phyloP scores from a whole-genome alignment of 30 jellyfish, hydroid and myxozoan genomes.

The Clytia hemisphaerica region DNA sequence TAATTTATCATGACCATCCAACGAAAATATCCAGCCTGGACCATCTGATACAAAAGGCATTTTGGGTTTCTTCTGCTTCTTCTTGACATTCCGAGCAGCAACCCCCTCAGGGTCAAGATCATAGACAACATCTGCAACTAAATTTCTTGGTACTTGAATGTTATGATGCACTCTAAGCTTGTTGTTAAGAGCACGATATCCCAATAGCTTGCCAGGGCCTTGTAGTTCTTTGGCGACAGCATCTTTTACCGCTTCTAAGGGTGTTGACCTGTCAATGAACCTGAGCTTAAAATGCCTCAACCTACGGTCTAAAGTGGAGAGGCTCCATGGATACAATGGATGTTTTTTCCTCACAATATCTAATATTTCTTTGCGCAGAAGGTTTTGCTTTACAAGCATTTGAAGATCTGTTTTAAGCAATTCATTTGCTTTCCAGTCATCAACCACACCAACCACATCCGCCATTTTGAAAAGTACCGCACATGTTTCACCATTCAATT shows the following conservation, averaged over 20 bases:
- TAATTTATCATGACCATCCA: conserved; percentile 45
- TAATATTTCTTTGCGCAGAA: conserved; percentile 22
- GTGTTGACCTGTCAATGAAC: conserved; percentile 30
- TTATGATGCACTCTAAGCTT: conserved; percentile 32
- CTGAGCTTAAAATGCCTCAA: conserved; percentile 33
- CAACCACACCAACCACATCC: too few species aligned
- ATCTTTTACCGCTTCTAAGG: conserved; percentile 2
- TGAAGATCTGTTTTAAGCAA: too few species aligned
- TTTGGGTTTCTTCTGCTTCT: conserved; percentile 30
- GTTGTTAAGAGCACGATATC: conserved; percentile 33
- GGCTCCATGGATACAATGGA: conserved; percentile 44
- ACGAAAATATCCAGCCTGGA: conserved; percentile 32
- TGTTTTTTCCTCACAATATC: conserved; percentile 36
- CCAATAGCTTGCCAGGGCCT: conserved; percentile 57
- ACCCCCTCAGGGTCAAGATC: conserved; percentile 30
- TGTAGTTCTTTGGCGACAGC: conserved; percentile 45
- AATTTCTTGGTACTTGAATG: conserved; percentile 31
- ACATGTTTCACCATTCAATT: too few species aligned
- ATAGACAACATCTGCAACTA: conserved; percentile 39
- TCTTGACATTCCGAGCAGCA: conserved; percentile 17
- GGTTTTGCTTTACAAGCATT: conserved; percentile 12
- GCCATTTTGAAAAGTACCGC: too few species aligned
- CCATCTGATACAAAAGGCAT: conserved; percentile 42
- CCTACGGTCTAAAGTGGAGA: conserved; percentile 30
- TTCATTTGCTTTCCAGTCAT: too few species aligned